Base-by-base conservation (phyloP, 2,797 vertebrate genomes). In the Centroberyx gerrardi region DNA sequence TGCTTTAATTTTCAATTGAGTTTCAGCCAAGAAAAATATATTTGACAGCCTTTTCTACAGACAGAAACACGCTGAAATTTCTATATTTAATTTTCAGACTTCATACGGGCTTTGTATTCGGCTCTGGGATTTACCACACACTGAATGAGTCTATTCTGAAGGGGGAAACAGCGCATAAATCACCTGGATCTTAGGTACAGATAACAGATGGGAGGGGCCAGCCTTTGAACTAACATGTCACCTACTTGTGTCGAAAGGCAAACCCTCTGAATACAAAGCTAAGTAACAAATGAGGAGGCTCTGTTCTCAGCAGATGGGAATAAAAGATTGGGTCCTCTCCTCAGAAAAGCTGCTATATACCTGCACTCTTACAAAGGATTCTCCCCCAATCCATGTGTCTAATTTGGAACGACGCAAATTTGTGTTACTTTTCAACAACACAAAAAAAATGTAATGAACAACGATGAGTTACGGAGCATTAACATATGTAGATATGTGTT, bases 181-280 rank as follows among this genome's bases (percentile, higher is more conserved):
- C 87, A 90, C 64, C 72, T 28, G 69, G 22, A 67, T 62, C 86
- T 81, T 65, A 82, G 42, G 56, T 53, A 5, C 68, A 5, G 91
- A 87, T 87, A 87, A 80, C 86, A 85, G 88, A 82, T 85, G 83
- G 88, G 88, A 87, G 86, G 85, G 66, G 84, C 80, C 70, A 77
- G 75, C 89, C 87, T 83, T 69, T 87, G 85, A 91, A 92, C 86
- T 82, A 89, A 86, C 84, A 81, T 80, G 82, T 88, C 78, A 87
- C 84, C 83, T 86, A 88, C 87, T 74, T 85, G 88, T 85, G 84
- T 82, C 12, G 18, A 68, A 66, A 89, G 69, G 51, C 48, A 76
- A 82, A 81, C 71, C 44, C 13, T 68, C 36, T 66, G 79, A 87
- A 88, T 76, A 75, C 82, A 78, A 74, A 87, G 70, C 75, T 3